Conservation (phyloP, 2,888 invertebrate species). For the Sceliomorpha sp. region DNA sequence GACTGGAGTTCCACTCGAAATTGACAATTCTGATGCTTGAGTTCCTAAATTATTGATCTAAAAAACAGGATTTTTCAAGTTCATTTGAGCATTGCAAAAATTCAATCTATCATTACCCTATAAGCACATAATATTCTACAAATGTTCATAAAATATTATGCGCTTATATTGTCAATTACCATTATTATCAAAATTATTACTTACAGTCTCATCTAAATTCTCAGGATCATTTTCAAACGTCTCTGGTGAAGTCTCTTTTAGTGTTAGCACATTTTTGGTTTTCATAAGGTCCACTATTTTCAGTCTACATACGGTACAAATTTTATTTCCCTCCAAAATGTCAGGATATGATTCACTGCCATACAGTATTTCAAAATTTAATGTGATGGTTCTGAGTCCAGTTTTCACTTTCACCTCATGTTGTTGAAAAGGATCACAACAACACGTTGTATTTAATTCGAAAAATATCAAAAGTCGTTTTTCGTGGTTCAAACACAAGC, state of each 20-base stretch:
- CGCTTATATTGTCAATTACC: background rate
- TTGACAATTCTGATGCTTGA: slow-evolving; percentile 10
- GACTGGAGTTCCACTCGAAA: slow-evolving; percentile 5
- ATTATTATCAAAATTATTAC: background rate
- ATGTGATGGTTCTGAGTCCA: slow-evolving; percentile 3
- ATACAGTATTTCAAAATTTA: slow-evolving; percentile 1
- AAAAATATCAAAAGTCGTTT: slow-evolving; percentile 2
- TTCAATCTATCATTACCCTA: too few species aligned
- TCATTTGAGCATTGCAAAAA: too few species aligned
- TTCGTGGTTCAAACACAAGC: slow-evolving; percentile 5
- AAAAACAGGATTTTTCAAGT: too few species aligned
- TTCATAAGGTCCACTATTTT: background rate
- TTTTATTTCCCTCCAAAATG: slow-evolving; percentile 7
- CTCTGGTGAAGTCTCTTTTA: background rate
- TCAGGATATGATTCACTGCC: slow-evolving; percentile 3
- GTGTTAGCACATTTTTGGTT: slow-evolving; percentile 3
- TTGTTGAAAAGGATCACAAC: slow-evolving; percentile 2
- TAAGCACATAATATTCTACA: too few species aligned
- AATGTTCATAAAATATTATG: slow-evolving; percentile 1
- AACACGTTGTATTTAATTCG: slow-evolving; percentile 3
- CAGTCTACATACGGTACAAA: background rate
- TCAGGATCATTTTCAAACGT: background rate
- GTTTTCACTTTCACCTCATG: background rate
- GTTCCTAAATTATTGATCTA: slow-evolving; percentile 11
- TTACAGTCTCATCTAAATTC: slow-evolving; percentile 4